phyloP scores from a whole-genome alignment of 2,888 invertebrate genomes.

The Melanchra persicariae region DNA sequence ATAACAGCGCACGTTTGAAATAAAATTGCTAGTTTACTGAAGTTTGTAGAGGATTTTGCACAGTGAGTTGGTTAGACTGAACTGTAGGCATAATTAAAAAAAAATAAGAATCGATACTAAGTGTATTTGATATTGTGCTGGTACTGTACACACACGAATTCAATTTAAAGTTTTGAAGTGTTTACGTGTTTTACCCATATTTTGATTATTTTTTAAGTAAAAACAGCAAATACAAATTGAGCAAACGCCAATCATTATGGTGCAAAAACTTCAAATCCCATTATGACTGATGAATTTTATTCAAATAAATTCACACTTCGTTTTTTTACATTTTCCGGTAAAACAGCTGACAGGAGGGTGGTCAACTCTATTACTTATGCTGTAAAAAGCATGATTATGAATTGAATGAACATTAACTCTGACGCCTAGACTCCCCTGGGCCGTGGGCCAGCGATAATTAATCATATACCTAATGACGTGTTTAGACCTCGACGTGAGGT shows the following conservation, averaged over 20 bases:
- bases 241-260: slow-evolving; percentile 12
- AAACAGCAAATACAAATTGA: background rate
- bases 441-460: slow-evolving; percentile 75
- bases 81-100: background rate
- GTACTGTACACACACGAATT: background rate
- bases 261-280: slow-evolving; percentile 17
- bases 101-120: background rate
- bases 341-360: slow-evolving; percentile 66
- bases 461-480: slow-evolving; percentile 82
- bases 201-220: background rate
- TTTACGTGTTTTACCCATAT: background rate
- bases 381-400: slow-evolving; percentile 78
- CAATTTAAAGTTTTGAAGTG: background rate
- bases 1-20: slow-evolving; percentile 26
- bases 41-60: slow-evolving; percentile 5
- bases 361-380: slow-evolving; percentile 68
- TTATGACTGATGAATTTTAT: slow-evolving; percentile 33
- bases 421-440: slow-evolving; percentile 81
- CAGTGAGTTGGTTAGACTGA: background rate
- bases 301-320: slow-evolving; percentile 62
- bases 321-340: slow-evolving; percentile 45
- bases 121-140: background rate
- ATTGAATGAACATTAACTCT: slow-evolving; percentile 81
- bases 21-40: slow-evolving; percentile 32
- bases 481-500: slow-evolving; percentile 68